These are phyloP conservation scores for Trogon melanurus DNA, from an alignment of 2,113 vertebrate genomes.

Conservation along the genomic window DNA sequence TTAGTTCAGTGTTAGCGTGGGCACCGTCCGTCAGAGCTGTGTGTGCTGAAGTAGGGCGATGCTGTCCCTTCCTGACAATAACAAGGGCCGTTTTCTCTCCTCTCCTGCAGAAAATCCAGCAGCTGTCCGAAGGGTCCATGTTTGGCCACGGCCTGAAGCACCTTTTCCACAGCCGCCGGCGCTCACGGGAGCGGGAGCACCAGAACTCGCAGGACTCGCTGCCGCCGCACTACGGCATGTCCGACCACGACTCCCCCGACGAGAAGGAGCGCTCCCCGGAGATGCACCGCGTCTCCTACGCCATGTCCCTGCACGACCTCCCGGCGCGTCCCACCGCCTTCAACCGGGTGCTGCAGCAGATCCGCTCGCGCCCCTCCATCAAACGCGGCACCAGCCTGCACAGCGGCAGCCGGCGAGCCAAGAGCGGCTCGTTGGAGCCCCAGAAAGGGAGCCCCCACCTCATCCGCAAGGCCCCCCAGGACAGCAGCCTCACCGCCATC, in stretches of 20 bases:
- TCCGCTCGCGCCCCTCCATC: slow-evolving; percentile 84
- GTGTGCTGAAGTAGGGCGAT: accelerated
- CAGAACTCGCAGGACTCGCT: slow-evolving; percentile 72
- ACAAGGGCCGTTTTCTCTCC: neutral
- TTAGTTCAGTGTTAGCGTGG: accelerated
- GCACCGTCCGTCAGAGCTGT: accelerated
- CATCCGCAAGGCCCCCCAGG: slow-evolving; percentile 76
- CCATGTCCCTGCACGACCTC: slow-evolving; percentile 84
- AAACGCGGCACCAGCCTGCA: slow-evolving; percentile 83
- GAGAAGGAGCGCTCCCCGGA: slow-evolving; percentile 86
- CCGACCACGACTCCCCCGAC: slow-evolving; percentile 83
- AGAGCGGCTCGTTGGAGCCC: slow-evolving; percentile 78
- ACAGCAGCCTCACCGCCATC: slow-evolving; percentile 81
- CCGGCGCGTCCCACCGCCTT: slow-evolving; percentile 84
- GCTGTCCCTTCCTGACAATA: accelerated
- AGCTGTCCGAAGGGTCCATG: slow-evolving; percentile 87
- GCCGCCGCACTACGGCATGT: slow-evolving; percentile 59
- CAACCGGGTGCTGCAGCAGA: slow-evolving; percentile 87
- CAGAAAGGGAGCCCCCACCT: slow-evolving; percentile 83
- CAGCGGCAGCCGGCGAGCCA: slow-evolving; percentile 73
- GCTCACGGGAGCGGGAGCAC: slow-evolving; percentile 81
- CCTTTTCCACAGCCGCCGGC: slow-evolving; percentile 85
- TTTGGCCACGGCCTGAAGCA: slow-evolving; percentile 88
- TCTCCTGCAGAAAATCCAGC: slow-evolving; percentile 82
- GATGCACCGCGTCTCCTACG: slow-evolving; percentile 87